Base-by-base conservation (phyloP, 2,113 vertebrate species). In the Oriolus oriolus region DNA sequence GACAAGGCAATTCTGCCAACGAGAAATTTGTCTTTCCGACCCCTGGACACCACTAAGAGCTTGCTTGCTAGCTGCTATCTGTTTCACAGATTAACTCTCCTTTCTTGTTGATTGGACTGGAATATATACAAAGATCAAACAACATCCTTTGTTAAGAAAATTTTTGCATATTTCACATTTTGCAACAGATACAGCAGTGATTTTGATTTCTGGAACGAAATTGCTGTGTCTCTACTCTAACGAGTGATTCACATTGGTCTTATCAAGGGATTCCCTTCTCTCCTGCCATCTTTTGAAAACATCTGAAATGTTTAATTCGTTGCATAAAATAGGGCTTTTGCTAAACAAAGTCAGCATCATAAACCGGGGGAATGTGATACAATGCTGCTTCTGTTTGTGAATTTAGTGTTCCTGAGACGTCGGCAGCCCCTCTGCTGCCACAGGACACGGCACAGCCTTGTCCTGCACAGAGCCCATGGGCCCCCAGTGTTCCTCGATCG, bases 281-380 rank as follows among this genome's bases (percentile, higher is more conserved):
- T 47, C 11, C 10, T 7, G 2, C 19, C 2, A 0, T 28, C 42
- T 59, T 74, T 8, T 0, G 0, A 47, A 71, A 64, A 15, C 49
- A 41, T 7, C 13, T 16, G 35, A 47, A 33, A 35, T 37, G 35
- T 75, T 0, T 15, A 3, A 14, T 24, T 83, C 1, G 0, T n/a
- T 42, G 16, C 8, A 11, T 42, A 30, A 60, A 84, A 16, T 2
- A 28, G 9, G 33, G 15, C 5, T 76, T 30, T 33, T 7, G 0
- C 20, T 20, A 50, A 41, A n/a, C 22, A 52, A 47, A 33, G 3
- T 23, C 33, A 50, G 27, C 18, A 2, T 27, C 5, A 2, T 16
- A 21, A 53, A 3, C 20, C 2, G 1, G 6, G 11, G 11, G 27
- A 7, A 5, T 6, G 42, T 6, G 54, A 7, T 21, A 7, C 0